These are phyloP conservation scores for Aeoliscus strigatus DNA, from an alignment of 2,797 vertebrate genomes.

Conservation along the genomic window DNA sequence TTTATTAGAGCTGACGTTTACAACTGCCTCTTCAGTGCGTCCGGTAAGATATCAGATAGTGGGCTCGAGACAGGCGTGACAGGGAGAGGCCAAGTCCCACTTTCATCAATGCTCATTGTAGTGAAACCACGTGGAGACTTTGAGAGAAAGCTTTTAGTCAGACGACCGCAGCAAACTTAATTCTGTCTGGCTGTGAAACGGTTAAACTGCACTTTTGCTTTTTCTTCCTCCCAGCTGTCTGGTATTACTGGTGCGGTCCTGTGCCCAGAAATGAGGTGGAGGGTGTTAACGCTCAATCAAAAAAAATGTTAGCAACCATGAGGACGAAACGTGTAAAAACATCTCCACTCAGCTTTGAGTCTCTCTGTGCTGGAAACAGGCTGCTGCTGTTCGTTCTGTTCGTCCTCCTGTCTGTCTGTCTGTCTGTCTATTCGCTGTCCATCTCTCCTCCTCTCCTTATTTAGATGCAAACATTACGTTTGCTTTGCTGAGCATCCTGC, in stretches of 20 bases:
- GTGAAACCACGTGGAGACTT: slow-evolving; percentile 57
- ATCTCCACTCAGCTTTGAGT: slow-evolving; percentile 7
- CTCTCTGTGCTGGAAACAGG: slow-evolving; percentile 22
- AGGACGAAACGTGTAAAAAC: slow-evolving; percentile 19
- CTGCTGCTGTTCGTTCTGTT: slow-evolving; percentile 1
- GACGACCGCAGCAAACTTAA: slow-evolving; percentile 70
- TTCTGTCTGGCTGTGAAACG: slow-evolving; percentile 71
- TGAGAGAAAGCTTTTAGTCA: slow-evolving; percentile 66
- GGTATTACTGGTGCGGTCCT: slow-evolving; percentile 48
- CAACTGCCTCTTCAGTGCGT: background rate
- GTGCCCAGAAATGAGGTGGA: slow-evolving; percentile 60
- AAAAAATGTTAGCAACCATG: slow-evolving; percentile 33
- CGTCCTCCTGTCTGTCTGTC: background rate
- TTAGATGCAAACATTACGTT: slow-evolving; percentile 34
- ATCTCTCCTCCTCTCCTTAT: slow-evolving; percentile 1
- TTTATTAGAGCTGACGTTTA: background rate
- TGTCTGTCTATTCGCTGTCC: slow-evolving; percentile 2
- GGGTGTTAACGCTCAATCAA: slow-evolving; percentile 45
- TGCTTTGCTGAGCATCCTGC: slow-evolving; percentile 52
- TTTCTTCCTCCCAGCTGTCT: slow-evolving; percentile 56
- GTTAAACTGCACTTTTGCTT: slow-evolving; percentile 75
- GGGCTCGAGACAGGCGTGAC: slow-evolving; percentile 60
- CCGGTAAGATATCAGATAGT: slow-evolving; percentile 39
- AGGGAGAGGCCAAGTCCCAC: slow-evolving; percentile 51
- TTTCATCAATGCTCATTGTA: slow-evolving; percentile 48